Conservation (phyloP, 2,888 invertebrate species). For the Slavum lentiscoides region DNA sequence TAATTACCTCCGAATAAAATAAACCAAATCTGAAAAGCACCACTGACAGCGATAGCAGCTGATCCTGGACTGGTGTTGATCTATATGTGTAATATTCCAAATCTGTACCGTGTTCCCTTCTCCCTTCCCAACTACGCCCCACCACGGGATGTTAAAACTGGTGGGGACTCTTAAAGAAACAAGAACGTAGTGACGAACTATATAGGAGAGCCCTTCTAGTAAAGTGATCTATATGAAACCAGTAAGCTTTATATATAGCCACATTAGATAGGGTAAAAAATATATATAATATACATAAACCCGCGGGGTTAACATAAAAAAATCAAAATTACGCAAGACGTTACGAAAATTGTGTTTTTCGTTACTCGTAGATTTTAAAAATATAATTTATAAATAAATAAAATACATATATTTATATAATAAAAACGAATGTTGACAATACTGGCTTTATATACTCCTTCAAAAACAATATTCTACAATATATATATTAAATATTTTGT, state of each 20-base stretch:
- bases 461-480: background rate
- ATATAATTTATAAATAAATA: no score
- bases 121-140: slow-evolving; percentile 20
- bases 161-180: slow-evolving; percentile 40
- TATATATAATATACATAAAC: background rate
- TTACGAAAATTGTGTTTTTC: background rate
- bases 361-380: background rate
- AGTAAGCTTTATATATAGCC: slow-evolving; percentile 50
- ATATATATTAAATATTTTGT: background rate
- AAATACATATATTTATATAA: background rate
- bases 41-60: slow-evolving; percentile 51
- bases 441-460: background rate
- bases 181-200: slow-evolving; percentile 40
- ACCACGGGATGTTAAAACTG: background rate
- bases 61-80: slow-evolving; percentile 52
- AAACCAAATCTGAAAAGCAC: slow-evolving; percentile 47
- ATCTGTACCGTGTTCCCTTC: slow-evolving; percentile 41
- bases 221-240: slow-evolving; percentile 48
- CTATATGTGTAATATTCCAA: slow-evolving; percentile 48
- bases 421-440: background rate
- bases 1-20: slow-evolving; percentile 51
- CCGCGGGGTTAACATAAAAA: slow-evolving; percentile 1
- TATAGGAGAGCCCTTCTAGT: slow-evolving; percentile 41
- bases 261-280: slow-evolving; percentile 21
- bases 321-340: background rate